These are phyloP conservation scores for Choristoneura rosaceana DNA, from an alignment of 2,888 invertebrate species.

Conservation along the genomic window DNA sequence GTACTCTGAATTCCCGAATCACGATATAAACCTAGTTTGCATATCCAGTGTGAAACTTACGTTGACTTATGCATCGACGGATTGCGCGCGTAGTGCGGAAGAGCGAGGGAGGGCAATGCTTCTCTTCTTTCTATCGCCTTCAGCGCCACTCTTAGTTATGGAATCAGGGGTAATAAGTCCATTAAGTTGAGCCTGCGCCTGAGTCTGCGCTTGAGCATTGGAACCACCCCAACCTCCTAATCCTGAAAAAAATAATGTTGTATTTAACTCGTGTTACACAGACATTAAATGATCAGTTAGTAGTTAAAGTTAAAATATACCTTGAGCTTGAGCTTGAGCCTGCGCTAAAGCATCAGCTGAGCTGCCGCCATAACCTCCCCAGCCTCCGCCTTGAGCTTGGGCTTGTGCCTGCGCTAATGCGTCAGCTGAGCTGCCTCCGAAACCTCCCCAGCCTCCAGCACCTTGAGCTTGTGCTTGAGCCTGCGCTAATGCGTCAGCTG, in stretches of 20 bases:
- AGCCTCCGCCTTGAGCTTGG: conserved; percentile 22
- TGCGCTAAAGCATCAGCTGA: conserved; percentile 42
- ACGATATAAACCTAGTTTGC: background rate
- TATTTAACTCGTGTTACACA: background rate
- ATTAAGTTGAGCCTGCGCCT: conserved; percentile 40
- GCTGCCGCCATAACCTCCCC: conserved; percentile 4
- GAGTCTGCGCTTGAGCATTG: conserved; percentile 39
- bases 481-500: conserved; percentile 11
- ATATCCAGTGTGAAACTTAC: background rate
- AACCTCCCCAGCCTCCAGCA: conserved; percentile 21
- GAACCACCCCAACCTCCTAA: conserved; percentile 15
- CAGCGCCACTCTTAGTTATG: background rate
- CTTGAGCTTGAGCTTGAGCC: conserved; percentile 36
- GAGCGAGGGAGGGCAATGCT: background rate
- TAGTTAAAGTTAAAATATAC: background rate
- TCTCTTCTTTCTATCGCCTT: background rate
- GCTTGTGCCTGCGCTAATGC: conserved; percentile 42
- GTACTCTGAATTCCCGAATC: too few relatives aligned
- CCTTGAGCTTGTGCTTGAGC: conserved; percentile 17
- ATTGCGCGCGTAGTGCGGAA: background rate
- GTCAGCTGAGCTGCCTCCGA: background rate
- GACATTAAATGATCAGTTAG: background rate
- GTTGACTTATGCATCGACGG: background rate
- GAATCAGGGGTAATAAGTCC: background rate
- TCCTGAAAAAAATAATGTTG: conserved; percentile 1